These are phyloP conservation scores for Corythornis leucogaster DNA, from an alignment of 2,797 vertebrate species.

Conservation along the genomic window DNA sequence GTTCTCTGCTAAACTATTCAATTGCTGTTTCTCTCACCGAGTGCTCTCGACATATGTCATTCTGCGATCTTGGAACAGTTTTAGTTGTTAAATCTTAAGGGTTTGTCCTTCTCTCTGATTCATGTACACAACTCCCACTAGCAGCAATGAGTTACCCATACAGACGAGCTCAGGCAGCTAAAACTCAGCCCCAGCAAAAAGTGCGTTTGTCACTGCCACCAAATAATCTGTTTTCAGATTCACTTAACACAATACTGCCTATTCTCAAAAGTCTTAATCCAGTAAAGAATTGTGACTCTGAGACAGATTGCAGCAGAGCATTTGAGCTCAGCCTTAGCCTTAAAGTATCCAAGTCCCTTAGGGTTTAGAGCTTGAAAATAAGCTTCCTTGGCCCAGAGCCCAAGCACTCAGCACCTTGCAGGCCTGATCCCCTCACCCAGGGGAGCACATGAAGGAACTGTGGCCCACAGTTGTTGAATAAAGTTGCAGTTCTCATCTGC, in stretches of 20 bases:
- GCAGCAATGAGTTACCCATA: constrained; percentile 5
- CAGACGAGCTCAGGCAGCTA: neutral
- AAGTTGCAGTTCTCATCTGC: neutral
- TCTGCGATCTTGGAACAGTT: constrained; percentile 1
- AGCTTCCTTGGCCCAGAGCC: neutral
- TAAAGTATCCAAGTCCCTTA: neutral
- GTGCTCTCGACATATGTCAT: neutral
- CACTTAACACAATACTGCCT: neutral
- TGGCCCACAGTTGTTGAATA: neutral
- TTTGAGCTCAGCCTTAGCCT: constrained; percentile 15
- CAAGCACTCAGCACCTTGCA: constrained; percentile 3
- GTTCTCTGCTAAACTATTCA: neutral
- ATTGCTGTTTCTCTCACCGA: neutral
- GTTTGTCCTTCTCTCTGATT: constrained; percentile 35
- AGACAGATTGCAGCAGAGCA: neutral
- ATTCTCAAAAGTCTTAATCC: neutral
- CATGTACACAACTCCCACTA: constrained; percentile 12
- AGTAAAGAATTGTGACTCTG: neutral
- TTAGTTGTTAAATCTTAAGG: constrained; percentile 7
- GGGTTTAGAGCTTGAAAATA: neutral
- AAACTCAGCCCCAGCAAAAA: constrained; percentile 3
- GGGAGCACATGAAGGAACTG: neutral
- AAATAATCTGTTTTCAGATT: neutral
- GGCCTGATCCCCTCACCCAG: neutral
- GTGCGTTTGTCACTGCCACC: neutral